These are phyloP conservation scores for Gallinago solitaria DNA, from an alignment of 2,797 vertebrate genomes.

Conservation along the genomic window DNA sequence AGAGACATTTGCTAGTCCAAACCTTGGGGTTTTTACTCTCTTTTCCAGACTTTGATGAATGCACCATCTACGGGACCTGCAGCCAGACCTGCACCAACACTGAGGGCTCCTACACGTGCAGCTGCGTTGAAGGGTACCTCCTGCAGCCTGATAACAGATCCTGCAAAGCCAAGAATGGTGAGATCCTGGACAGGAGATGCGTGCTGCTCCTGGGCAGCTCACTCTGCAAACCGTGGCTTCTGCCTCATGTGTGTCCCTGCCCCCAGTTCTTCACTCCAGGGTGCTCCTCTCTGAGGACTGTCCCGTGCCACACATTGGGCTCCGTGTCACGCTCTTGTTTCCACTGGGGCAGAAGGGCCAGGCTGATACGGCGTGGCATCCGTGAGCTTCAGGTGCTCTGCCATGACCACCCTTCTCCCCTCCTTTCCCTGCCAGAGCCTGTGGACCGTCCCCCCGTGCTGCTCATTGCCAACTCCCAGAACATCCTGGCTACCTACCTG, in stretches of 20 bases:
- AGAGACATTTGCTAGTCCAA: background rate
- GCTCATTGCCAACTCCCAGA: constrained; percentile 94
- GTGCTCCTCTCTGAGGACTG: background rate
- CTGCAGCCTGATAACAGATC: constrained; percentile 95
- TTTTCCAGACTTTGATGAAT: constrained; percentile 92
- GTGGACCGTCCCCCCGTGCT: constrained; percentile 92
- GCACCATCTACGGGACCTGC: constrained; percentile 90
- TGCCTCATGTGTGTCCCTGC: background rate
- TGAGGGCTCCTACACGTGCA: constrained; percentile 89
- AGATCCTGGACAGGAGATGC: background rate
- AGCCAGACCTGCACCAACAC: constrained; percentile 93
- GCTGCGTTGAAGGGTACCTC: constrained; percentile 95
- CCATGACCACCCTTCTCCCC: background rate
- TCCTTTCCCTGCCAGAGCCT: constrained; percentile 79
- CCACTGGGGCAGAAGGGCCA: background rate
- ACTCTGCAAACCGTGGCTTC: fast-evolving
- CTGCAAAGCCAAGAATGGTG: constrained; percentile 98
- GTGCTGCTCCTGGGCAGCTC: background rate
- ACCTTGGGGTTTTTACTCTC: background rate
- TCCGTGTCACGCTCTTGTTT: fast-evolving
- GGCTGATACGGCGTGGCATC: fast-evolving
- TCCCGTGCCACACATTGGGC: fast-evolving
- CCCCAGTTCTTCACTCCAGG: background rate
- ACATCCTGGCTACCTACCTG: constrained; percentile 92
- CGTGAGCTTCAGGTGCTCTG: fast-evolving